phyloP scores from a whole-genome alignment of 1,140 invertebrate genomes.

The Papilio xuthus region DNA sequence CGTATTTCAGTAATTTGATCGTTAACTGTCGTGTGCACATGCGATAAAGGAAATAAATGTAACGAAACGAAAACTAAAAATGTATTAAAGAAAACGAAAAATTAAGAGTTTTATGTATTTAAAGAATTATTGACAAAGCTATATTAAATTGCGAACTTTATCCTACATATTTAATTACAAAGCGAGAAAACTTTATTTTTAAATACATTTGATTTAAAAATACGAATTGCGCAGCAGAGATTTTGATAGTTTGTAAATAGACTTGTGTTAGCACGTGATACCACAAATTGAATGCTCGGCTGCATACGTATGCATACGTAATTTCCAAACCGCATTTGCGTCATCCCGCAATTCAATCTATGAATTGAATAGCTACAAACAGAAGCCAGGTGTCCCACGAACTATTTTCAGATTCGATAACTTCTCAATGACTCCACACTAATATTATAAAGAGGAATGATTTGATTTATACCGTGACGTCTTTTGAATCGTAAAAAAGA shows the following conservation, averaged over 20 bases:
- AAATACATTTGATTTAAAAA: neutral
- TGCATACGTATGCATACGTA: slow-evolving; percentile 22
- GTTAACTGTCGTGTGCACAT: neutral
- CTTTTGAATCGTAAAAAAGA: neutral
- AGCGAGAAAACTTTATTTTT: neutral
- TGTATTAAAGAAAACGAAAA: too few species aligned
- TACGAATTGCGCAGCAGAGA: neutral
- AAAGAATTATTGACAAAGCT: too few species aligned
- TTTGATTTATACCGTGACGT: slow-evolving; percentile 1
- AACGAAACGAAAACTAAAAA: neutral
- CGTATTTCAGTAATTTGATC: slow-evolving; percentile 10
- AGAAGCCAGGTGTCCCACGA: slow-evolving; percentile 32
- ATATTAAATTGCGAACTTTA: neutral
- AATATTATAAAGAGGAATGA: neutral
- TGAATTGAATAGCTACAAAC: slow-evolving; percentile 28
- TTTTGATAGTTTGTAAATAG: neutral
- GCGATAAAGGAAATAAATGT: neutral
- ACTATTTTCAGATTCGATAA: slow-evolving; percentile 28
- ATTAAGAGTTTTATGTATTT: too few species aligned
- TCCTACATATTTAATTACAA: neutral
- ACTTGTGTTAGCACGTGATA: slow-evolving; percentile 6
- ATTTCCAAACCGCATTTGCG: slow-evolving; percentile 30
- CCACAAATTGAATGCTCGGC: neutral
- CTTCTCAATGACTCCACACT: slow-evolving; percentile 15
- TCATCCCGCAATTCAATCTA: slow-evolving; percentile 30